Evolutionary conservation across 2,888 invertebrate genomes (phyloP).

Genomic region (Argynnis bischoffii): DNA sequence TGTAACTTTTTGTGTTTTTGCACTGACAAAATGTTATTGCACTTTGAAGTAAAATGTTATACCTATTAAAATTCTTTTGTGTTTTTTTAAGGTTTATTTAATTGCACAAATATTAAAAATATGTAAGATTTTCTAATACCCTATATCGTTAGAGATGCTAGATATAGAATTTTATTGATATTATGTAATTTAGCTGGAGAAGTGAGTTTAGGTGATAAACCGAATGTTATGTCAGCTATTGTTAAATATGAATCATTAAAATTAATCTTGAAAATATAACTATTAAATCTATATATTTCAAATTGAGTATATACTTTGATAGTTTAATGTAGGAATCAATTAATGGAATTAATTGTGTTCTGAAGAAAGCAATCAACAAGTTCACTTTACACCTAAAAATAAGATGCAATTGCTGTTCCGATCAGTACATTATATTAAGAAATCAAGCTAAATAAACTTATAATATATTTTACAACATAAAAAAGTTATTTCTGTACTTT

Average conservation of each 20-base stretch:
- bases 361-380: too few species aligned
- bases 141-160: slow-evolving; percentile 24
- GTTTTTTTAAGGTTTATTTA: not conserved
- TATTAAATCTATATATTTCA: not conserved
- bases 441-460: slow-evolving; percentile 14
- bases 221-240: slow-evolving; percentile 1
- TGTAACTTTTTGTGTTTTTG: too few species aligned
- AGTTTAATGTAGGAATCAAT: slow-evolving; percentile 2
- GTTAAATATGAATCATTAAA: not conserved
- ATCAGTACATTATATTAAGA: slow-evolving; percentile 7
- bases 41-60: too few species aligned
- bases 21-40: too few species aligned
- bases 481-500: slow-evolving; percentile 6
- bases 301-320: slow-evolving; percentile 4
- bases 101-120: slow-evolving; percentile 6
- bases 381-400: not conserved
- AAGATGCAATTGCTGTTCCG: slow-evolving; percentile 8
- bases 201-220: slow-evolving; percentile 3
- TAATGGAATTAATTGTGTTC: slow-evolving; percentile 8
- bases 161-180: slow-evolving; percentile 10
- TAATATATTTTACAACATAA: slow-evolving; percentile 4
- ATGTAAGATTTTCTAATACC: not conserved
- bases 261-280: not conserved
- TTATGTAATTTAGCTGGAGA: slow-evolving; percentile 6
- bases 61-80: too few species aligned